Conservation (phyloP, 2,888 invertebrate species). For the Oegoconia quadripuncta region DNA sequence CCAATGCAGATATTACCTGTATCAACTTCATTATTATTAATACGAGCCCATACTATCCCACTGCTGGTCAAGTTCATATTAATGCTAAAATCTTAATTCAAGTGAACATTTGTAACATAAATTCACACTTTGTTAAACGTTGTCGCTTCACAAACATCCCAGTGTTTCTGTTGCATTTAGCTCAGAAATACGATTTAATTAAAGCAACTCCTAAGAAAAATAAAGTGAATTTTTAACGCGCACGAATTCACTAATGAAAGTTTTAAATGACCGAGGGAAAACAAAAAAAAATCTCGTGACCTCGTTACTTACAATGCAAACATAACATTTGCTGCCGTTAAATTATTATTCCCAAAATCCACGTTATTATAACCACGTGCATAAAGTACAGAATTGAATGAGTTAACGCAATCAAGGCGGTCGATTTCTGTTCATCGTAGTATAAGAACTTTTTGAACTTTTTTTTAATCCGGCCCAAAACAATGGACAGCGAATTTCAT, state of each 20-base stretch:
- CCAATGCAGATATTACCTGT: too few relatives aligned
- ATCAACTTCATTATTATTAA: too few relatives aligned
- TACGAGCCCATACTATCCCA: too few relatives aligned
- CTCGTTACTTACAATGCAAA: slow-evolving; percentile 65
- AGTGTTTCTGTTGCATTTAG: not conserved
- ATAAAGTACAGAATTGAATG: slow-evolving; percentile 28
- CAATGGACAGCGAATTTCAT: slow-evolving; percentile 67
- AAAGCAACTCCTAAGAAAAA: slow-evolving; percentile 54
- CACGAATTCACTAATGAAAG: slow-evolving; percentile 74
- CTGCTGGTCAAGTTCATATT: too few relatives aligned
- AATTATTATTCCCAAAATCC: slow-evolving; percentile 15
- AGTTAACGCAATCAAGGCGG: slow-evolving; percentile 10
- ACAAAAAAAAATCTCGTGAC: slow-evolving; percentile 58
- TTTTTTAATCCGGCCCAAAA: slow-evolving; percentile 66
- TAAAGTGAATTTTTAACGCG: slow-evolving; percentile 58
- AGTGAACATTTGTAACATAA: not conserved
- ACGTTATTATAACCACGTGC: slow-evolving; percentile 17
- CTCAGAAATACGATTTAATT: slow-evolving; percentile 32
- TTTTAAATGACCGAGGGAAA: slow-evolving; percentile 71
- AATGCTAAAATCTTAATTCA: not conserved
- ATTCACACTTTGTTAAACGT: slow-evolving; percentile 3
- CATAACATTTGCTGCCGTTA: slow-evolving; percentile 35
- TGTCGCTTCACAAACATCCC: slow-evolving; percentile 2
- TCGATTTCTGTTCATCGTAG: slow-evolving; percentile 21
- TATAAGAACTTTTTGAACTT: slow-evolving; percentile 53